Evolutionary conservation across 2,113 vertebrate species (phyloP).

Genomic region (Formicarius rufipectus): DNA sequence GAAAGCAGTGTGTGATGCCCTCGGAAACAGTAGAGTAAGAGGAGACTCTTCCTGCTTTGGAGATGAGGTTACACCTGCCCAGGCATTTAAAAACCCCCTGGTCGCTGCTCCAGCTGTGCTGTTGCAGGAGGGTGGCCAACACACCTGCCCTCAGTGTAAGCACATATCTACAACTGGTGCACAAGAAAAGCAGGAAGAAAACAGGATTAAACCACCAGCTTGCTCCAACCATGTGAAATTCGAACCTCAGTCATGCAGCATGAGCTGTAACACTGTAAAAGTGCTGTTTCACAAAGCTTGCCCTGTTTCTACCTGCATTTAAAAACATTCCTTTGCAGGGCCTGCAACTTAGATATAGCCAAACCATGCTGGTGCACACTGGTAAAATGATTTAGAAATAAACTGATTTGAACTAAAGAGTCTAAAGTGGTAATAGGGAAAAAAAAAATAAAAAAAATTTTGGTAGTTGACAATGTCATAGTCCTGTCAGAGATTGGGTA

Average conservation of each 20-base stretch:
- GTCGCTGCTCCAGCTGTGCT: neutral
- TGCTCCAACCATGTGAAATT: neutral
- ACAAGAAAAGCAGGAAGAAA: neutral
- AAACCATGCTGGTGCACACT: neutral
- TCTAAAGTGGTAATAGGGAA: neutral
- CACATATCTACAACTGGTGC: neutral
- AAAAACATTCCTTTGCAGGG: neutral
- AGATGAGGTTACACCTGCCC: neutral
- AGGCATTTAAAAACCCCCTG: neutral
- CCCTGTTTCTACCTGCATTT: neutral
- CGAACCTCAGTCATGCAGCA: neutral
- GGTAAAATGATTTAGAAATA: neutral
- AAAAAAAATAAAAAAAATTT: neutral
- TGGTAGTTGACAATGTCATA: neutral
- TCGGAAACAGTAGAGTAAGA: neutral
- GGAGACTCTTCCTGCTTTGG: accelerated
- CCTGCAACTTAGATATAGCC: neutral
- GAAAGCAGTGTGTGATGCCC: neutral
- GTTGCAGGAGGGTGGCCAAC: neutral
- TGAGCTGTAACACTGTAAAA: neutral
- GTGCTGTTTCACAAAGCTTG: neutral
- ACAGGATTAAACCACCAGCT: neutral
- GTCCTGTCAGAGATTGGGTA: accelerated
- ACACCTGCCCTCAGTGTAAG: accelerated
- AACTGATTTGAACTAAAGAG: neutral